Evolutionary conservation across 2,888 invertebrate species (phyloP).

Genomic region (Oscheius onirici): DNA sequence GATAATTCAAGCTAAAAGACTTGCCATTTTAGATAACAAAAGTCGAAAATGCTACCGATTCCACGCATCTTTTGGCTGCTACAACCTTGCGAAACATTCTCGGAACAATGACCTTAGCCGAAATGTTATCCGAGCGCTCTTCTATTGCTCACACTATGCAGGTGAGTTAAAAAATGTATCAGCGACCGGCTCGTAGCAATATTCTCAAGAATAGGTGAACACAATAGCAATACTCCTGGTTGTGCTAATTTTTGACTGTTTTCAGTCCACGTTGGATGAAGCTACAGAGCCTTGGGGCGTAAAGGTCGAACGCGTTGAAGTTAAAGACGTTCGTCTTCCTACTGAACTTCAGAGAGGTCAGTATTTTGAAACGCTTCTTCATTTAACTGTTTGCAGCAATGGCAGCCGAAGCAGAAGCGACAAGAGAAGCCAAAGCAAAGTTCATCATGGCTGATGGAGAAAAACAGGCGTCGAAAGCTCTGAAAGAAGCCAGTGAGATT

Average conservation of each 20-base stretch:
- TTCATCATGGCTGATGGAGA: slow-evolving; percentile 88
- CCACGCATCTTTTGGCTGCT: slow-evolving; percentile 72
- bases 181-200: too few relatives aligned
- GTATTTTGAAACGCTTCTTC: slow-evolving; percentile 80
- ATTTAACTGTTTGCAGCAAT: too few relatives aligned
- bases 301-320: slow-evolving; percentile 72
- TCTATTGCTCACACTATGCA: slow-evolving; percentile 77
- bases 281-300: slow-evolving; percentile 75
- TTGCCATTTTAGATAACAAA: neutral
- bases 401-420: slow-evolving; percentile 29
- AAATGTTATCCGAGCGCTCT: slow-evolving; percentile 94
- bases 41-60: slow-evolving; percentile 72
- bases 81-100: slow-evolving; percentile 81
- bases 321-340: slow-evolving; percentile 84
- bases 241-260: neutral
- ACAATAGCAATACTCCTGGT: too few relatives aligned
- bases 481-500: slow-evolving; percentile 90
- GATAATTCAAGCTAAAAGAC: neutral
- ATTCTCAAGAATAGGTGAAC: too few relatives aligned
- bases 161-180: neutral
- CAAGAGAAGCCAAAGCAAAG: neutral
- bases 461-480: slow-evolving; percentile 83
- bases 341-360: slow-evolving; percentile 85
- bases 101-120: slow-evolving; percentile 93
- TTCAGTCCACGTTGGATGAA: slow-evolving; percentile 72